Evolutionary conservation across 64 coral and sea anemone species (phyloP).

Genomic region (Pachyseris speciosa): DNA sequence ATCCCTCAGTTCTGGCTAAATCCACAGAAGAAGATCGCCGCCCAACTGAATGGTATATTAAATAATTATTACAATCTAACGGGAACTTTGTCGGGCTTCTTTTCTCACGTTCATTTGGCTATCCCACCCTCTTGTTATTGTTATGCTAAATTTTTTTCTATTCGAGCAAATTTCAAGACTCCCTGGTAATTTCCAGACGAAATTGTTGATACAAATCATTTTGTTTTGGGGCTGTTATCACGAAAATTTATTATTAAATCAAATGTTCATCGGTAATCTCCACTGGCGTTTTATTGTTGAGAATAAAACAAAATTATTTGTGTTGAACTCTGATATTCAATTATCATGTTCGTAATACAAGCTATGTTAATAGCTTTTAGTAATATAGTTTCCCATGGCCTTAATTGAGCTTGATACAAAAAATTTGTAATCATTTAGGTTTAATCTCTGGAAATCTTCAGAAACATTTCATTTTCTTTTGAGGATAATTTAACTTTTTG

Average conservation of each 20-base stretch:
- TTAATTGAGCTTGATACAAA: no score
- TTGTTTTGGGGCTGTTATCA: background rate
- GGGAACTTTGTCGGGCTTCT: background rate
- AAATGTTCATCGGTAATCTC: no score
- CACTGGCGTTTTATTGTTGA: background rate
- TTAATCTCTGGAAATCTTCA: no score
- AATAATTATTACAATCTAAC: background rate
- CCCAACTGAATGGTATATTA: conserved; percentile 64
- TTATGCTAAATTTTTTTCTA: background rate
- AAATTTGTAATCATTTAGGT: no score
- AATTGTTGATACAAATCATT: no score
- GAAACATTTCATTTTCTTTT: no score
- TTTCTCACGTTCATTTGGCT: conserved; percentile 4
- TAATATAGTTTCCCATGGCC: no score
- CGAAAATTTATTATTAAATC: background rate
- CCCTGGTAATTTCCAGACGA: no score
- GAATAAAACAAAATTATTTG: background rate
- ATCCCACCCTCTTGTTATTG: background rate
- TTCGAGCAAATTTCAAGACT: no score
- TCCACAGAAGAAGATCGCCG: conserved; percentile 58
- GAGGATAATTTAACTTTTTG: no score
- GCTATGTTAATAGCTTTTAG: no score
- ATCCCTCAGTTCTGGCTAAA: conserved; percentile 55
- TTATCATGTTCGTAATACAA: no score
- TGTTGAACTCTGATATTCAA: background rate